Conservation (phyloP, 2,797 vertebrate genomes). For the Austrolebias charrua region DNA sequence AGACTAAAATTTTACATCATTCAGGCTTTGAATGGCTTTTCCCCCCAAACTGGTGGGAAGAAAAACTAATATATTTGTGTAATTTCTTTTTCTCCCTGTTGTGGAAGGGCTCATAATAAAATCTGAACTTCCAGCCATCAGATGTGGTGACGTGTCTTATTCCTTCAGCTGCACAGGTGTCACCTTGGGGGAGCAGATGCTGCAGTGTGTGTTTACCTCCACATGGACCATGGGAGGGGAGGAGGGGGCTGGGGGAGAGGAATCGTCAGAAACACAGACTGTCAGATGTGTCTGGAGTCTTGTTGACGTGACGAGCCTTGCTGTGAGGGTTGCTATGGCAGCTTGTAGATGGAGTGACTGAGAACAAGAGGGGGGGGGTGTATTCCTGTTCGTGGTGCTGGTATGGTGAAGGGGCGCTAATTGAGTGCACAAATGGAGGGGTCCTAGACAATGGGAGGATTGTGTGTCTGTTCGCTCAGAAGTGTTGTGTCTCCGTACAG, state of each 20-base stretch:
- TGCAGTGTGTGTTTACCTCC: constrained; percentile 30
- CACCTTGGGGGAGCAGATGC: constrained; percentile 38
- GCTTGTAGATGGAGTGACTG: constrained; percentile 68
- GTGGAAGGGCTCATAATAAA: constrained; percentile 33
- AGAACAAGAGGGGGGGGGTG: constrained; percentile 71
- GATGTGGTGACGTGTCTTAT: constrained; percentile 7
- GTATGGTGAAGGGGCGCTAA: constrained; percentile 67
- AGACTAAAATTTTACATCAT: constrained; percentile 20
- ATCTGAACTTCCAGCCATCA: not conserved
- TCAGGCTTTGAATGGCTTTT: constrained; percentile 23
- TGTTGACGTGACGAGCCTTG: constrained; percentile 59
- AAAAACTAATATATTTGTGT: not conserved
- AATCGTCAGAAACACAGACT: constrained; percentile 37
- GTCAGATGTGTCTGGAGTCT: constrained; percentile 55
- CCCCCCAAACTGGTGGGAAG: constrained; percentile 14
- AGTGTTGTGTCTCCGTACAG: constrained; percentile 28
- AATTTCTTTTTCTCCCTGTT: constrained; percentile 1
- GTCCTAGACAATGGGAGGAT: constrained; percentile 68
- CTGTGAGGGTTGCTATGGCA: constrained; percentile 73
- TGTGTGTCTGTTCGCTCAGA: constrained; percentile 51
- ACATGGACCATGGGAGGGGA: constrained; percentile 28
- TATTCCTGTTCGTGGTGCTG: constrained; percentile 65
- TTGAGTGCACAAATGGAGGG: constrained; percentile 62
- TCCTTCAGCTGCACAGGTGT: constrained; percentile 23
- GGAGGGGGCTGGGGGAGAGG: constrained; percentile 30